phyloP scores from a whole-genome alignment of 1,140 invertebrate species.

The Drosophila serrata region DNA sequence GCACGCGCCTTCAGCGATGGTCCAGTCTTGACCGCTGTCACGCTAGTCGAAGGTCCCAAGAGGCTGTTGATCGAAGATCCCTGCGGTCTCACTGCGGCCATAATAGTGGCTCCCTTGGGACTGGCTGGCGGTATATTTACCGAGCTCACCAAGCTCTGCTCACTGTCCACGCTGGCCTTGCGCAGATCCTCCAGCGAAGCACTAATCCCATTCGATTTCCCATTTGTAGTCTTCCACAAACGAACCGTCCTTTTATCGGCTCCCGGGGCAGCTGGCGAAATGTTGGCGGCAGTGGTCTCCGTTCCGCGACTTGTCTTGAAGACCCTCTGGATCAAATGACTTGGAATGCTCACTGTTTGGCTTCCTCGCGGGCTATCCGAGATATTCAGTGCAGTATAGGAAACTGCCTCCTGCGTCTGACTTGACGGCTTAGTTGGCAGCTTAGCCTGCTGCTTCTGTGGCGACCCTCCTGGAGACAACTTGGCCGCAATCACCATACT shows the following conservation, averaged over 20 bases:
- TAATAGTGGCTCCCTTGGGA: constrained; percentile 7
- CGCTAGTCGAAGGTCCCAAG: constrained; percentile 8
- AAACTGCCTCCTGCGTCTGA: not conserved
- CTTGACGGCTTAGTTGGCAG: not conserved
- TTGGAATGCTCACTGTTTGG: not conserved
- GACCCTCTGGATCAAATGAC: constrained; percentile 27
- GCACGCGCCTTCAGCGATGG: constrained; percentile 28
- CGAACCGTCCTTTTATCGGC: constrained; percentile 50
- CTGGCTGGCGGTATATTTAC: not conserved
- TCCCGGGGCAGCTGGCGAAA: not conserved
- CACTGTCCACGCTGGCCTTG: constrained; percentile 52
- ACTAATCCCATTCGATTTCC: not conserved
- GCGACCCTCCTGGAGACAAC: not conserved
- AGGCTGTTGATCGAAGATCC: constrained; percentile 25
- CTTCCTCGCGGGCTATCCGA: not conserved
- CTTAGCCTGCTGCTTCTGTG: not conserved
- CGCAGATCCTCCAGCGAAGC: constrained; percentile 21
- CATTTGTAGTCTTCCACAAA: constrained; percentile 37
- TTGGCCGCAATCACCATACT: constrained; percentile 60
- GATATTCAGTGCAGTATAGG: too few species aligned
- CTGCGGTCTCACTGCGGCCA: constrained; percentile 21
- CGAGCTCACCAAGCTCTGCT: not conserved
- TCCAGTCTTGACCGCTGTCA: not conserved
- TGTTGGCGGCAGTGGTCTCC: not conserved
- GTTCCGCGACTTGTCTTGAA: not conserved